Conservation (phyloP, 2,888 invertebrate species). For the Nomada fucata region DNA sequence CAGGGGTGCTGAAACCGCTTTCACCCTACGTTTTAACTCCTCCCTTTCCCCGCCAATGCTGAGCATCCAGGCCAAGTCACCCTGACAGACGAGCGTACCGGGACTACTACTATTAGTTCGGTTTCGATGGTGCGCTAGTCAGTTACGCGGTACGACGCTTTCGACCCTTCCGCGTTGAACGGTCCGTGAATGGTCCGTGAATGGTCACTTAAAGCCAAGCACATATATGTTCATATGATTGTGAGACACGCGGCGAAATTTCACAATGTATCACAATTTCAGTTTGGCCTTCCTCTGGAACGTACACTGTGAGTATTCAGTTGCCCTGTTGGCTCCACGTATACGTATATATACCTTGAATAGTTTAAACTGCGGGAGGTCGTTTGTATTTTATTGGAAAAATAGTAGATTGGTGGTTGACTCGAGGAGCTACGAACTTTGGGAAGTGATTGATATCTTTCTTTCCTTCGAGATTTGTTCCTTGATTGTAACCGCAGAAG, state of each 20-base stretch:
- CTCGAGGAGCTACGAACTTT: too few species aligned
- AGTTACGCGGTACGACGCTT: slow-evolving; percentile 77
- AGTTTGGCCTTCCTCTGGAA: slow-evolving; percentile 81
- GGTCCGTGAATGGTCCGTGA: slow-evolving; percentile 63
- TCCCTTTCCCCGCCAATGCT: slow-evolving; percentile 55
- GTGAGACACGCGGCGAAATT: slow-evolving; percentile 26
- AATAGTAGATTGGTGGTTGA: too few species aligned
- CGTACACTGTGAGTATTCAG: slow-evolving; percentile 76
- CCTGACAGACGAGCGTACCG: slow-evolving; percentile 76
- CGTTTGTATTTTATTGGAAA: too few species aligned
- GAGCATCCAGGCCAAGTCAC: slow-evolving; percentile 73
- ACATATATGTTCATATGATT: slow-evolving; percentile 34
- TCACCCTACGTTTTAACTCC: slow-evolving; percentile 60
- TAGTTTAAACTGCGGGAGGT: too few species aligned
- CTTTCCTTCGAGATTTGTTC: too few species aligned
- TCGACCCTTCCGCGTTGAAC: slow-evolving; percentile 68
- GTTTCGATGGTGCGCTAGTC: slow-evolving; percentile 80
- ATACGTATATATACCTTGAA: too few species aligned
- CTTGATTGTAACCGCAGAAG: too few species aligned
- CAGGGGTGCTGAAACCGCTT: slow-evolving; percentile 52
- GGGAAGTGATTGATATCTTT: too few species aligned
- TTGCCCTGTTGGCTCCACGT: not conserved
- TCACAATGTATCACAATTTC: slow-evolving; percentile 80
- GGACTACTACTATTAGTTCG: slow-evolving; percentile 81
- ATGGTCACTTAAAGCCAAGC: slow-evolving; percentile 69